phyloP scores from a whole-genome alignment of 2,888 invertebrate genomes.

The Tortricodes alternella region DNA sequence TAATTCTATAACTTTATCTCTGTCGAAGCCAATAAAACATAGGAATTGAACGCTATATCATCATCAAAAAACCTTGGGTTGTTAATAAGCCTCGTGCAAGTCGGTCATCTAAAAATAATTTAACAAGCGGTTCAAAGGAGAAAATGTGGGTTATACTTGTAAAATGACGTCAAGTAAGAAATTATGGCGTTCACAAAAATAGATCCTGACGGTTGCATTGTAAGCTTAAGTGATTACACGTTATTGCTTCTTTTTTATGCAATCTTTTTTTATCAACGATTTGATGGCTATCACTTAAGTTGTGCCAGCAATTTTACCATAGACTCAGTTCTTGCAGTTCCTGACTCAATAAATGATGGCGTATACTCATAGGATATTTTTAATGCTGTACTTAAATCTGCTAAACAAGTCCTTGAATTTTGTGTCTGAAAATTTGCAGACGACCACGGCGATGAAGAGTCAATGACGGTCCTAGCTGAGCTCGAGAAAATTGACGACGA shows the following conservation, averaged over 20 bases:
- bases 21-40: background rate
- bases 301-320: no score
- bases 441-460: conserved; percentile 94
- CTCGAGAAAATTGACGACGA: conserved; percentile 97
- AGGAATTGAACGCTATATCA: background rate
- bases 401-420: background rate
- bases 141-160: conserved; percentile 23
- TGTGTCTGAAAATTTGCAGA: conserved; percentile 80
- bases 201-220: conserved; percentile 6
- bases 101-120: conserved; percentile 19
- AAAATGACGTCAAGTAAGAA: conserved; percentile 27
- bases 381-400: no score
- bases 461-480: conserved; percentile 92
- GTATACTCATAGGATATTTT: no score
- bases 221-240: conserved; percentile 16
- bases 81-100: background rate
- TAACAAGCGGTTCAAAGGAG: conserved; percentile 21
- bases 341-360: no score
- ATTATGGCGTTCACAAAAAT: conserved; percentile 17
- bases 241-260: background rate
- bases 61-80: background rate
- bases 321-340: no score
- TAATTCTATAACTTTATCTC: background rate
- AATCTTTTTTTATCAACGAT: background rate
- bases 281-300: no score